These are phyloP conservation scores for Nipponacmea schrenckii DNA, from an alignment of 2,888 invertebrate genomes.

Conservation along the genomic window DNA sequence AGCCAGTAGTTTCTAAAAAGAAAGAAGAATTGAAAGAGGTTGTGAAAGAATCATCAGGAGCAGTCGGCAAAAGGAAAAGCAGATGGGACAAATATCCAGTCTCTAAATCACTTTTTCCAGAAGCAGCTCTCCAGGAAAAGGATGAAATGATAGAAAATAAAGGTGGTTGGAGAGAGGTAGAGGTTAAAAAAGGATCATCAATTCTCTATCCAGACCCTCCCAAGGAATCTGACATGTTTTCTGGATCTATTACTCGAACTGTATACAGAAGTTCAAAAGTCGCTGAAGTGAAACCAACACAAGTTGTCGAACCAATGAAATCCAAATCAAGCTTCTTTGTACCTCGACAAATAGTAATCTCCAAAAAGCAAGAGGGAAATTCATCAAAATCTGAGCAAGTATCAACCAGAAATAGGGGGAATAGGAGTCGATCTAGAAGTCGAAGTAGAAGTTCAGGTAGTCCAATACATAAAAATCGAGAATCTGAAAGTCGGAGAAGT, in stretches of 20 bases:
- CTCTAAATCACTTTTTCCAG: background rate
- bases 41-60: too few species aligned
- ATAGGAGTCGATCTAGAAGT: background rate
- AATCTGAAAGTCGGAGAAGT: too few species aligned
- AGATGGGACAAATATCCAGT: constrained; percentile 3
- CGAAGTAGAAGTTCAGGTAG: background rate
- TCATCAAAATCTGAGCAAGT: background rate
- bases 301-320: background rate
- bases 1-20: too few species aligned
- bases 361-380: background rate
- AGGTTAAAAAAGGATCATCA: too few species aligned
- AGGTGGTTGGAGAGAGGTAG: too few species aligned
- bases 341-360: background rate
- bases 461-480: too few species aligned
- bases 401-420: background rate
- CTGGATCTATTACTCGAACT: background rate
- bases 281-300: background rate
- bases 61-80: background rate
- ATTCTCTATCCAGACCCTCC: too few species aligned
- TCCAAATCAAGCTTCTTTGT: background rate
- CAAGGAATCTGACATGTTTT: background rate
- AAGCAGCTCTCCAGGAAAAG: too few species aligned
- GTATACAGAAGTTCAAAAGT: background rate
- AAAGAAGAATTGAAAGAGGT: too few species aligned
- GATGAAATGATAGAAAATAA: too few species aligned